Evolutionary conservation across 2,888 invertebrate genomes (phyloP), one percentile per base, ranked within the genome.

Genomic region (Drosophila fulvimacula): DNA sequence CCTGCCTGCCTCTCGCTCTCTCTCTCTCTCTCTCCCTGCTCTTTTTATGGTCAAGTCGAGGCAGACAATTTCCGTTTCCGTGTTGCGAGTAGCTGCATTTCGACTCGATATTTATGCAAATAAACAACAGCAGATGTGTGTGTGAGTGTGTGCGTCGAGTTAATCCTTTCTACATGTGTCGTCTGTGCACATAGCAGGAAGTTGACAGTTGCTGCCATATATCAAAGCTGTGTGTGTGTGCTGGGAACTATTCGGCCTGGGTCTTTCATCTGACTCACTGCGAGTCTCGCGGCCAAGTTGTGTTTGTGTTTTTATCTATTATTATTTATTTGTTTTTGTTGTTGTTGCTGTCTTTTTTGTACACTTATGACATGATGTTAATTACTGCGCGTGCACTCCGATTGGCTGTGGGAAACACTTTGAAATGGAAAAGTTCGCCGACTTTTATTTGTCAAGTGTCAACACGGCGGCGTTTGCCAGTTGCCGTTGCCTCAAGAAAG

Each of bases 331-430:
- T 86, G 75, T 53, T 71, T 81, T 79, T 77, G 34, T 46, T 46
- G n/a, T 24, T 24, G n/a, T 46, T 24, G 44, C 15, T 44, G 44
- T 15, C 24, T 15, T 10, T 17, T 17, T 17, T 48, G 76, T 81
- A 84, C 85, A 84, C 83, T 81, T 89, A 88, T 88, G 88, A 83
- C 90, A 86, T 89, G 88, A 86, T 89, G 88, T 89, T 89, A 88
- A 90, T 90, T 90, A 84, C 89, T 76, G 69, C 78, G 71, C 83
- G 77, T 74, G 74, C 59, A 79, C 61, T 83, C 72, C 48, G 42
- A 66, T 49, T 51, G 59, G 59, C 64, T 69, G 39, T 75, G 76
- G 70, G 70, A 79, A 76, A 41, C 76, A 62, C 89, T 89, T 89
- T 89, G 85, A 87, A 87, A 84, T 88, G 64, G 55, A 71, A 81